phyloP scores from a whole-genome alignment of 1,140 invertebrate species.

The Ceratoteleas bidentatus region DNA sequence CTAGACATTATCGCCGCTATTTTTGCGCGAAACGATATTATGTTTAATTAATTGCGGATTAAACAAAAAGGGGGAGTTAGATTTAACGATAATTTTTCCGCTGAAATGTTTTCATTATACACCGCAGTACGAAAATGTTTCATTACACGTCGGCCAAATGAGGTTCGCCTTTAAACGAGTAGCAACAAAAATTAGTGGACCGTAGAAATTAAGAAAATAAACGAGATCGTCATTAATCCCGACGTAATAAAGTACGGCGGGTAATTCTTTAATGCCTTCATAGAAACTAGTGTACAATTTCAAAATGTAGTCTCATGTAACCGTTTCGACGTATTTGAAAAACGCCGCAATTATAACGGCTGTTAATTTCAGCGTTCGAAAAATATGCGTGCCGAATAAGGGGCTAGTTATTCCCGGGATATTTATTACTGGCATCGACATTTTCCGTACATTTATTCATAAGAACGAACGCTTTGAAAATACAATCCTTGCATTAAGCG shows the following conservation, averaged over 20 bases:
- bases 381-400: not conserved
- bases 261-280: constrained; percentile 16
- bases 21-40: constrained; percentile 3
- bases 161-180: constrained; percentile 7
- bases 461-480: too few species aligned
- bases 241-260: constrained; percentile 4
- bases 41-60: not conserved
- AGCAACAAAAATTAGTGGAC: constrained; percentile 25
- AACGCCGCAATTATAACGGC: not conserved
- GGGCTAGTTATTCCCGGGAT: too few species aligned
- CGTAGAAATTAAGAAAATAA: constrained; percentile 29
- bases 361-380: not conserved
- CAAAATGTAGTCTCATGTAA: constrained; percentile 4
- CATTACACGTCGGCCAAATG: constrained; percentile 1
- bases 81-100: not conserved
- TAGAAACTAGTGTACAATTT: constrained; percentile 11
- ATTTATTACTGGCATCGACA: too few species aligned
- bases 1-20: constrained; percentile 6
- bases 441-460: too few species aligned
- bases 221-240: constrained; percentile 8
- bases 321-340: not conserved
- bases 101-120: constrained; percentile 2
- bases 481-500: too few species aligned
- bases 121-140: not conserved
- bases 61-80: not conserved